These are phyloP conservation scores for Columbina picui DNA, from an alignment of 2,113 vertebrate species.

Conservation along the genomic window DNA sequence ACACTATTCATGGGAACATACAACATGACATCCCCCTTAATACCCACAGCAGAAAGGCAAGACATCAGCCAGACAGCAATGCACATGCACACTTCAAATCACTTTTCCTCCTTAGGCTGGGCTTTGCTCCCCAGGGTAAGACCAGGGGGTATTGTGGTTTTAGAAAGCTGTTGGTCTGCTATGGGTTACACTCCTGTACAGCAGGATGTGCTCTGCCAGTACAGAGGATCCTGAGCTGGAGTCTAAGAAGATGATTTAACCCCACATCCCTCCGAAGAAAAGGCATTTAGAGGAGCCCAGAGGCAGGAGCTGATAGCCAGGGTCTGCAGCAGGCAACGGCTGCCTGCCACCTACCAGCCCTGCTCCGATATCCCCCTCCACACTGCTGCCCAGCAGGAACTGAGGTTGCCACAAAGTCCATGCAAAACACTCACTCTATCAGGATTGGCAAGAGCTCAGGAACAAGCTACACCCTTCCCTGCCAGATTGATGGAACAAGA, in stretches of 20 bases:
- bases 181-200: neutral
- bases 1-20: fast-evolving
- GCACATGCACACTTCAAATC: neutral
- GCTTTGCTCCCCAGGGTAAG: neutral
- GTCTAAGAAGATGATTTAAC: neutral
- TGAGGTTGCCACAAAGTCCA: fast-evolving
- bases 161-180: neutral
- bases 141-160: neutral
- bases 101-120: neutral
- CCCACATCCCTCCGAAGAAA: neutral
- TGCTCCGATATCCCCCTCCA: neutral
- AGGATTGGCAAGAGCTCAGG: neutral
- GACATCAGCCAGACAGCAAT: neutral
- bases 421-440: neutral
- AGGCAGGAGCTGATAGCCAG: fast-evolving
- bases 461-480: neutral
- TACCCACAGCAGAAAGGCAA: neutral
- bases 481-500: neutral
- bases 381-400: neutral
- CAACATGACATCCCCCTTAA: neutral
- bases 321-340: neutral
- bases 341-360: neutral
- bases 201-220: neutral
- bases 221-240: neutral
- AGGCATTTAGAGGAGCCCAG: neutral